Evolutionary conservation across 2,888 invertebrate species (phyloP).

Genomic region (Metopia argyrocephala): DNA sequence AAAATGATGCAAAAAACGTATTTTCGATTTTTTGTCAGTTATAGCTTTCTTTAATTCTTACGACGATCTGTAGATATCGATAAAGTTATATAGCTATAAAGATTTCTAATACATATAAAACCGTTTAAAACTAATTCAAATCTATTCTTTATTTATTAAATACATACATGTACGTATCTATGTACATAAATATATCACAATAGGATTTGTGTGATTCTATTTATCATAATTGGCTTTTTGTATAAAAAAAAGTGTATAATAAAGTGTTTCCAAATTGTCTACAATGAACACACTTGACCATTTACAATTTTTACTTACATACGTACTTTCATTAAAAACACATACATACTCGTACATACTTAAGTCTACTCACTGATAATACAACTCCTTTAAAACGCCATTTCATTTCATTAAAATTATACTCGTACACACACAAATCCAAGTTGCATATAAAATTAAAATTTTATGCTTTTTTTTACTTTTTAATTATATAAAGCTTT

Average conservation of each 20-base stretch:
- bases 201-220: conserved; percentile 63
- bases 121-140: neutral
- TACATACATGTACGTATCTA: neutral
- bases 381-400: neutral
- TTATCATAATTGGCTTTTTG: conserved; percentile 51
- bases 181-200: conserved; percentile 9
- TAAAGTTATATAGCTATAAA: neutral
- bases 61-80: too few relatives aligned
- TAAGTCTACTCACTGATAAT: neutral
- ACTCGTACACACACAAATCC: conserved; percentile 63
- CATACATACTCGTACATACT: neutral
- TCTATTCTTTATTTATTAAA: neutral
- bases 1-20: too few relatives aligned
- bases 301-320: neutral
- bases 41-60: too few relatives aligned
- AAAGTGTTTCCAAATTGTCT: conserved; percentile 35
- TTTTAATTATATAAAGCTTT: neutral
- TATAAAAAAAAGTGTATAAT: conserved; percentile 12
- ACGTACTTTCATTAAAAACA: neutral
- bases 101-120: neutral
- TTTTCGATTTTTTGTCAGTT: too few relatives aligned
- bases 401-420: neutral
- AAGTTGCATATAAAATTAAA: conserved; percentile 56
- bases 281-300: conserved; percentile 5
- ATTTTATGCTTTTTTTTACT: neutral